Percentiles rank a stretch among this genome's conserved stretches.
phyloP scores from a whole-genome alignment of 2,113 vertebrate species.

The Cygnus atratus region DNA sequence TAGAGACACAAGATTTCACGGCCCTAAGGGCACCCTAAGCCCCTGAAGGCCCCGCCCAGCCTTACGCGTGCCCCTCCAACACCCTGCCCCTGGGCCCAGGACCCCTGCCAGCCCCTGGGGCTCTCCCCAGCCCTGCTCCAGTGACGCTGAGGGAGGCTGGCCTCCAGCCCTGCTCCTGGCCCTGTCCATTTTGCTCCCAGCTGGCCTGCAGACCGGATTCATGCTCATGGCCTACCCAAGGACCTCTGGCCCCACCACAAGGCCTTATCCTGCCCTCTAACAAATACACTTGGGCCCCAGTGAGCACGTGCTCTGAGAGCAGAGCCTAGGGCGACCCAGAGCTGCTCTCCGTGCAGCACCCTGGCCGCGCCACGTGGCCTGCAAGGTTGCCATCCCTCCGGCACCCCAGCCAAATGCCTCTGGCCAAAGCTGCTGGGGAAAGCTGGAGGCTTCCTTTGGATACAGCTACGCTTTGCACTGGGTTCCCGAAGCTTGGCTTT shows the following conservation, averaged over 20 bases:
- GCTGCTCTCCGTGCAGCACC: no score
- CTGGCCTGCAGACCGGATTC: neutral
- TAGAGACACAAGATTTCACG: fast-evolving
- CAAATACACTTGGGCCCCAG: neutral
- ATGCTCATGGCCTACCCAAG: no score
- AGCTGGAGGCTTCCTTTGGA: neutral
- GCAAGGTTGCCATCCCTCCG: neutral
- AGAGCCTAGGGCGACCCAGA: neutral
- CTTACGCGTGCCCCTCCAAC: neutral
- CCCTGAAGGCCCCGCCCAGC: fast-evolving
- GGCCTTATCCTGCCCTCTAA: neutral
- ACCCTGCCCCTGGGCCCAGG: neutral
- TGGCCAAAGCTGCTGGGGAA: neutral
- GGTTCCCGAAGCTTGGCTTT: neutral
- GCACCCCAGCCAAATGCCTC: neutral
- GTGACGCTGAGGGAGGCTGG: neutral
- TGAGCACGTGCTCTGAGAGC: neutral
- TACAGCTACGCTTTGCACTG: neutral
- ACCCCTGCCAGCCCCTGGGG: neutral
- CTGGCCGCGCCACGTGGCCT: no score
- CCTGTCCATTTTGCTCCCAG: neutral
- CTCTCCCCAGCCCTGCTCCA: neutral
- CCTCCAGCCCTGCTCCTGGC: neutral
- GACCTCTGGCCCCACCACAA: neutral
- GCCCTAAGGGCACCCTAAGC: neutral